Conservation (phyloP, 53 echinoderm and acorn worm genomes). For the Luidia sarsii region DNA sequence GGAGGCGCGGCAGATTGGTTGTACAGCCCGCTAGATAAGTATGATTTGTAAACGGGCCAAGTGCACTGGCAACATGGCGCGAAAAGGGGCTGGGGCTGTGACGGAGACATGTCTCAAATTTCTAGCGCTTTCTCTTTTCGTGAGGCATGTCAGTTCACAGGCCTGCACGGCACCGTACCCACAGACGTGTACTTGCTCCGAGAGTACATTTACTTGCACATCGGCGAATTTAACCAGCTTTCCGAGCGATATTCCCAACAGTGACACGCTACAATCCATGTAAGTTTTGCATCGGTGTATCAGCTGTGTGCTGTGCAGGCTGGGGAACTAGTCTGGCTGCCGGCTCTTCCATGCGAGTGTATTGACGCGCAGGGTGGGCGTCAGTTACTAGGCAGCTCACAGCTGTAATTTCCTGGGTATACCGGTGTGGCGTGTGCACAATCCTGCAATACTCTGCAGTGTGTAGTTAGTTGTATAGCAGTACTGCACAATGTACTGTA, state of each 20-base stretch:
- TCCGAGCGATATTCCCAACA: slow-evolving; percentile 28
- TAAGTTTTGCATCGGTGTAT: not conserved
- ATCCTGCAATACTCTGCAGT: too few relatives aligned
- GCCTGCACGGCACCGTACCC: slow-evolving; percentile 17
- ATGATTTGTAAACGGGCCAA: not conserved
- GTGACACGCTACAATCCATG: slow-evolving; percentile 3
- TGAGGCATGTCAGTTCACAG: slow-evolving; percentile 37
- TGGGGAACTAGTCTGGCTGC: not conserved
- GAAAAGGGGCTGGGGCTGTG: not conserved
- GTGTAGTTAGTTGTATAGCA: too few relatives aligned
- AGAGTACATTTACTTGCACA: not conserved
- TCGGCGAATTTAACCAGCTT: slow-evolving; percentile 23
- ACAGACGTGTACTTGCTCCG: slow-evolving; percentile 22
- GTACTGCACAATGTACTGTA: too few relatives aligned
- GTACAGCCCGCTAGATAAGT: not conserved
- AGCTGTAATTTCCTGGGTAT: too few relatives aligned
- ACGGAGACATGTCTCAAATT: slow-evolving; percentile 2
- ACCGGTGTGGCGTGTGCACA: too few relatives aligned
- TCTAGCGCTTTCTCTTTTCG: slow-evolving; percentile 17
- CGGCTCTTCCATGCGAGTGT: not conserved
- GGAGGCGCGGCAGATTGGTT: too few relatives aligned
- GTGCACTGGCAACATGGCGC: slow-evolving; percentile 43
- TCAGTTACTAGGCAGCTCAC: too few relatives aligned
- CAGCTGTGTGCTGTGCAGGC: not conserved
- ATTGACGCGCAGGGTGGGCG: too few relatives aligned